phyloP scores from a whole-genome alignment of 2,888 invertebrate species.

The Torymus tubicola region DNA sequence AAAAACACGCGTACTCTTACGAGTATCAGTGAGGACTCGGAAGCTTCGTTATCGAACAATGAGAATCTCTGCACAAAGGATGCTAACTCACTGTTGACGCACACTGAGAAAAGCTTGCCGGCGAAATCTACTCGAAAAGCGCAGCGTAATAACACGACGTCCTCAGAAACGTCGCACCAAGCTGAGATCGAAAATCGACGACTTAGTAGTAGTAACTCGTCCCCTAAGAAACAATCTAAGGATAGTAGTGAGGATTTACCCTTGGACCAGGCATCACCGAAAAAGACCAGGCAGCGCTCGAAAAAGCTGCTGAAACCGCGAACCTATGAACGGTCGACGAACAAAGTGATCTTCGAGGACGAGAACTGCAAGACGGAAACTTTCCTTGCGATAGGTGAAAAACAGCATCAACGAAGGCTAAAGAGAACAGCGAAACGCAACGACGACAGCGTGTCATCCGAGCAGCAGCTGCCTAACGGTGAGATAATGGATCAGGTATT shows the following conservation, averaged over 20 bases:
- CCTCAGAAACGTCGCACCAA: slow-evolving; percentile 49
- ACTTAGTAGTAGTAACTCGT: slow-evolving; percentile 1
- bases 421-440: slow-evolving; percentile 38
- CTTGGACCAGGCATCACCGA: not conserved
- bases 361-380: slow-evolving; percentile 67
- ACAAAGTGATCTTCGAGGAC: slow-evolving; percentile 64
- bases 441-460: slow-evolving; percentile 61
- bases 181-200: slow-evolving; percentile 40
- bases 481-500: slow-evolving; percentile 65
- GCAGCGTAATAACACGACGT: slow-evolving; percentile 59
- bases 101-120: slow-evolving; percentile 10
- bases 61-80: slow-evolving; percentile 52
- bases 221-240: slow-evolving; percentile 45
- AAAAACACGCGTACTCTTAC: slow-evolving; percentile 27
- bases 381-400: slow-evolving; percentile 57
- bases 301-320: slow-evolving; percentile 11
- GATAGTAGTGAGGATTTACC: slow-evolving; percentile 14
- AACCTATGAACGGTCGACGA: slow-evolving; percentile 49
- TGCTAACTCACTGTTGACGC: slow-evolving; percentile 19
- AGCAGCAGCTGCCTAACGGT: slow-evolving; percentile 56
- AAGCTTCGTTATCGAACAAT: slow-evolving; percentile 52
- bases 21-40: slow-evolving; percentile 55
- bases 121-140: slow-evolving; percentile 60
- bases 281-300: slow-evolving; percentile 3
- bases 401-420: slow-evolving; percentile 28